Evolutionary conservation across 2,797 vertebrate genomes (phyloP).

Genomic region (Chaunax sp.): DNA sequence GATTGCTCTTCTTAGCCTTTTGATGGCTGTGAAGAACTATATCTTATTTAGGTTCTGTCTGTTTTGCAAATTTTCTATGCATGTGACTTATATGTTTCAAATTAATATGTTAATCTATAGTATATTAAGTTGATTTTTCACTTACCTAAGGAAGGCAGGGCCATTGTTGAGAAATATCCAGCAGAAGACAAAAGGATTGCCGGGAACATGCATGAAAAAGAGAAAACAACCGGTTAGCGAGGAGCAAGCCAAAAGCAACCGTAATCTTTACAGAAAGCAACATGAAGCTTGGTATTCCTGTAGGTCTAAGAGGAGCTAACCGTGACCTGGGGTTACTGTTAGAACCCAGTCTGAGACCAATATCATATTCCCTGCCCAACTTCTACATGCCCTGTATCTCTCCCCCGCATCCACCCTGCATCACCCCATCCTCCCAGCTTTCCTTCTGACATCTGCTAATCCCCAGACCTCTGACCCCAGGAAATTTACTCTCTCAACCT

Average conservation of each 20-base stretch:
- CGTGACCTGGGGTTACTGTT: constrained; percentile 49
- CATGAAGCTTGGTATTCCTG: constrained; percentile 40
- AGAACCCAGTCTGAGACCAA: constrained; percentile 45
- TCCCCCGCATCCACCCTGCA: constrained; percentile 49
- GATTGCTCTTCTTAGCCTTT: constrained; percentile 23
- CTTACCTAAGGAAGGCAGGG: constrained; percentile 71
- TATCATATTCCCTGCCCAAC: constrained; percentile 54
- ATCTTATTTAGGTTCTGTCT: background rate
- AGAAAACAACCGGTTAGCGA: constrained; percentile 40
- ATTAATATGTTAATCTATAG: too few relatives aligned
- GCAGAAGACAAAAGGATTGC: constrained; percentile 19
- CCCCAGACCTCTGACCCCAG: constrained; percentile 85
- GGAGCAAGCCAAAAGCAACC: constrained; percentile 24
- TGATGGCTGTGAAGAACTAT: constrained; percentile 23
- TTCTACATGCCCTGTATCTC: constrained; percentile 43
- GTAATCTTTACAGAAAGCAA: constrained; percentile 10
- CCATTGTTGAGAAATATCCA: constrained; percentile 8
- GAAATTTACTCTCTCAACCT: constrained; percentile 85
- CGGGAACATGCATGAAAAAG: constrained; percentile 44
- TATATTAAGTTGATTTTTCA: constrained; percentile 19
- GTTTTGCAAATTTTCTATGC: background rate
- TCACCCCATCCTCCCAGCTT: constrained; percentile 61
- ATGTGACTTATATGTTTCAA: too few relatives aligned
- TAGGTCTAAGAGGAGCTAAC: constrained; percentile 35
- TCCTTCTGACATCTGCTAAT: constrained; percentile 85